Conservation (phyloP, 2,888 invertebrate species). For the Drosophila greeni region DNA sequence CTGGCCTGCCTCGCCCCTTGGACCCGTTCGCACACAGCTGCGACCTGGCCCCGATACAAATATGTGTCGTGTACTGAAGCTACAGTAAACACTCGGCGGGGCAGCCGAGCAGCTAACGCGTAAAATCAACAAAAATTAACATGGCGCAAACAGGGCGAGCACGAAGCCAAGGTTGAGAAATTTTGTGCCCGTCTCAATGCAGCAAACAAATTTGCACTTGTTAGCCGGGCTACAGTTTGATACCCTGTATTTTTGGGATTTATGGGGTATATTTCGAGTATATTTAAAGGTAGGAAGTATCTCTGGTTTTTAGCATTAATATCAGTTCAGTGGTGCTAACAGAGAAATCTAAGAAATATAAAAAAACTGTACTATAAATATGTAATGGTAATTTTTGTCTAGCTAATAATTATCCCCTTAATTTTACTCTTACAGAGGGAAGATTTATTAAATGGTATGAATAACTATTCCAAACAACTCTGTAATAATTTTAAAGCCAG, state of each 20-base stretch:
- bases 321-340: not conserved
- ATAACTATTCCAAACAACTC: not conserved
- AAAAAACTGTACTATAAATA: too few species aligned
- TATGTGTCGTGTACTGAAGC: constrained; percentile 11
- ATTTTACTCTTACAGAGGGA: not conserved
- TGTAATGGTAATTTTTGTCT: not conserved
- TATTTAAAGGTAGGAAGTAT: too few species aligned
- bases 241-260: not conserved
- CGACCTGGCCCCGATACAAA: constrained; percentile 29
- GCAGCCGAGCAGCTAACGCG: constrained; percentile 41
- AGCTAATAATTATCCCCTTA: too few species aligned
- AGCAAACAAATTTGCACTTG: constrained; percentile 64
- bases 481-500: not conserved
- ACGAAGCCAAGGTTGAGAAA: constrained; percentile 42
- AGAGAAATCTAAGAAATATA: too few species aligned
- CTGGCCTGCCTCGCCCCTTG: constrained; percentile 4
- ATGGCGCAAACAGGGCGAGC: constrained; percentile 35
- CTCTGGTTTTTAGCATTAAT: too few species aligned
- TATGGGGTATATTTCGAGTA: not conserved
- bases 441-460: rapidly evolving
- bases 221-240: constrained; percentile 31
- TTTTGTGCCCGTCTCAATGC: constrained; percentile 43
- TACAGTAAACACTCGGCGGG: constrained; percentile 33
- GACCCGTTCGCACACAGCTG: constrained; percentile 38
- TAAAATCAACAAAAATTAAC: constrained; percentile 58